Evolutionary conservation across 2,888 invertebrate genomes (phyloP), one percentile per base, ranked within the genome.

Genomic region (Nowickia ferox): DNA sequence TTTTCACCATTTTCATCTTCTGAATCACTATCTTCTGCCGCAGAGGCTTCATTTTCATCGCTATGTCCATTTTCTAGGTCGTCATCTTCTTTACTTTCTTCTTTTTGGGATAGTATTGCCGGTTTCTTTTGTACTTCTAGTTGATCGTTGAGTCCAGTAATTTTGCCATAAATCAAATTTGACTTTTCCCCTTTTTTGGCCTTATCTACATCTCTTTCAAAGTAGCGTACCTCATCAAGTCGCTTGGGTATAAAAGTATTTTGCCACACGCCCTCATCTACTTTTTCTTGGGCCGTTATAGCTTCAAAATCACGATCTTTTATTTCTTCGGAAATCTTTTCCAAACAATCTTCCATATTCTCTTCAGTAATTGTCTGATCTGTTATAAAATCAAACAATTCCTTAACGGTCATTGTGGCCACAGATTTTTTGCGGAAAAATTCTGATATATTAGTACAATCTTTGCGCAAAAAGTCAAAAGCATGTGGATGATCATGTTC

Each of bases 401-500:
- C 97, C 89, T 97, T 97, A 0, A 98, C 95, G 0, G 96, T 96
- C 94, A 99, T 95, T 0, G 98, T 97, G n/a, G 96, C 96, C 0
- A 99, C 98, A 38, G 96, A 96, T 88, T 96, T 96, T 90, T 97
- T 98, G 76, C 96, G 95, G 92, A 99, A 99, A 93, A 96, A 99
- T 84, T 98, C 97, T 88, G 95, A 94, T 79, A 99, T 96, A 92
- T 99, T 99, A 30, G 96, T 96, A 91, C 98, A 98, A 93, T 99
- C 99, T 91, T 97, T 98, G 82, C 98, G 94, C 65, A 99, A 94
- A 92, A 99, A 99, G 87, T 98, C 97, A 87, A 98, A 95, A 0
- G 99, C 97, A 93, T 97, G 96, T 0, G 98, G 98, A 94, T 99
- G 99, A 92, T 99, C 98, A 92, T 98, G 98, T 93, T 99, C 99